A percentile compares a stretch with the other conserved stretches of the same genome.
Conservation (phyloP, 2,113 vertebrate genomes). For the human (Homo sapiens) region GRCh38 chr12:5707501-5708000, state of each 20-base stretch:
- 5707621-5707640: neutral
- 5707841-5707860: neutral
- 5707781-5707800: neutral
- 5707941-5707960: neutral
- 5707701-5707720: neutral
- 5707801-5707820: neutral
- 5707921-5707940: slow-evolving; percentile 7
- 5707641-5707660: neutral
- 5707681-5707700: neutral
- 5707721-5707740: neutral
- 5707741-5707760: neutral
- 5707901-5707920: neutral
- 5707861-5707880: neutral
- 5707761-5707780: neutral
- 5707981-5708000: neutral
- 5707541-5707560: neutral
- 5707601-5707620: neutral
- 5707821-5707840: slow-evolving; percentile 15
- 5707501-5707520: neutral
- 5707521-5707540: neutral
- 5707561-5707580: neutral
- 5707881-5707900: neutral
- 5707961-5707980: neutral
- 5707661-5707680: neutral
- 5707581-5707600: neutral